phyloP scores from a whole-genome alignment of 2,888 invertebrate species.

The Lycaena phlaeas region DNA sequence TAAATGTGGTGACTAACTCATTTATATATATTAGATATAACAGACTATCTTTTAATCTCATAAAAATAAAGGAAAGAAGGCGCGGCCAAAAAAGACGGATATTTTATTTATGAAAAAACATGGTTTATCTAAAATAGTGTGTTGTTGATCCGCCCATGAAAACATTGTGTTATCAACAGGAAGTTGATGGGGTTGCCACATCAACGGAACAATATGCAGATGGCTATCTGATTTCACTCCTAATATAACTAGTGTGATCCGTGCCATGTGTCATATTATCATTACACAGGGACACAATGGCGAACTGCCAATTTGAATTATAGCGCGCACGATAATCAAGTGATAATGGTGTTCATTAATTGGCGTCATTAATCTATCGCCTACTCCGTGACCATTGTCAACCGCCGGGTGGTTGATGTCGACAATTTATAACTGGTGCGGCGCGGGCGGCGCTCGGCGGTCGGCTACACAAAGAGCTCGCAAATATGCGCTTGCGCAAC shows the following conservation, averaged over 20 bases:
- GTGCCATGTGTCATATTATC: conserved; percentile 5
- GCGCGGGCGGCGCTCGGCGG: conserved; percentile 17
- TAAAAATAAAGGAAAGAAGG: too few relatives aligned
- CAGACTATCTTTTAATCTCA: too few relatives aligned
- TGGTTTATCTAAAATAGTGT: too few relatives aligned
- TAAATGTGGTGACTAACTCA: too few relatives aligned
- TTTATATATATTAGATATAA: too few relatives aligned
- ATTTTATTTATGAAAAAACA: too few relatives aligned
- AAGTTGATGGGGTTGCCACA: background rate
- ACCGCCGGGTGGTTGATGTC: conserved; percentile 26
- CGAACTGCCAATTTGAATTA: conserved; percentile 2
- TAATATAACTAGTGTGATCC: conserved; percentile 2
- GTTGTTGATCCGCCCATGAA: background rate
- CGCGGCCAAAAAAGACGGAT: too few relatives aligned
- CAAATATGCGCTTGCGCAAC: conserved; percentile 42
- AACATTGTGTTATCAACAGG: background rate
- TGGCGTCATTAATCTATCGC: conserved; percentile 14
- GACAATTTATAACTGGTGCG: conserved; percentile 14
- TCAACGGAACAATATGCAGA: background rate
- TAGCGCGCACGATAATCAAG: conserved; percentile 2
- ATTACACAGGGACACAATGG: conserved; percentile 5
- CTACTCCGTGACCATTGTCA: conserved; percentile 37
- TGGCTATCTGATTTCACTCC: background rate
- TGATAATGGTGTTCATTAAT: conserved; percentile 8
- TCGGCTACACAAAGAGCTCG: conserved; percentile 30